Evolutionary conservation across 1,140 invertebrate species (phyloP), one percentile per base, ranked within the genome.

Genomic region (Habropoda laboriosa): DNA sequence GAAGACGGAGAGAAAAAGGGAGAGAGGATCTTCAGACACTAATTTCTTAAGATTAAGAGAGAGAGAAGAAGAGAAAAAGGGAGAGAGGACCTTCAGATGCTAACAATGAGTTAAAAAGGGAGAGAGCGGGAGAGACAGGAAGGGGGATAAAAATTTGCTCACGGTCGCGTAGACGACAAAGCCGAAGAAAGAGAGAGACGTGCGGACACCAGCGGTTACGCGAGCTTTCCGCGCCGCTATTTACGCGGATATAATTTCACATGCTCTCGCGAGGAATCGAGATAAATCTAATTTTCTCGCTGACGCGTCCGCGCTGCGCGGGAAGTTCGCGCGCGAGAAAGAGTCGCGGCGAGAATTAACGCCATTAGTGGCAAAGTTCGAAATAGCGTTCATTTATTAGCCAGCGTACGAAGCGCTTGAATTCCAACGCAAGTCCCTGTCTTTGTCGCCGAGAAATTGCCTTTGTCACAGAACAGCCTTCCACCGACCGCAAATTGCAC

Each of bases 281-380:
- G 72, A 82, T 83, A 77, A 83, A 83, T 83, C 80, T 83, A 82
- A 83, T 82, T 82, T 83, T n/a, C 61, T 55, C 81, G 51, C 38
- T 40, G 24, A 60, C 42, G 51, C 21, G 27, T 35, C 66, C 47
- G 18, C 21, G n/a, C n/a, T 21, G 55, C 18, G n/a, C n/a, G n/a
- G 27, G 32, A 64, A 64, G 60, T n/a, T 47, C 12, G 12, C 1
- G 51, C 35, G 27, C 18, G 40, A 53, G 58, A 63, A 67, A 60
- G 68, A 55, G 32, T 55, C 24, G 35, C 21, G 18, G 45, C 3
- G 35, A 13, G 8, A 75, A 75, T 75, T 53, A 75, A 75, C 73
- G 73, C 27, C 60, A 64, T 53, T 40, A 53, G 51, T 68, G 73
- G 73, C 51, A 76, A 57, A 76, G 73, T 76, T 76, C 73, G 63